phyloP scores from a whole-genome alignment of 2,888 invertebrate genomes.

The Myopa testacea region DNA sequence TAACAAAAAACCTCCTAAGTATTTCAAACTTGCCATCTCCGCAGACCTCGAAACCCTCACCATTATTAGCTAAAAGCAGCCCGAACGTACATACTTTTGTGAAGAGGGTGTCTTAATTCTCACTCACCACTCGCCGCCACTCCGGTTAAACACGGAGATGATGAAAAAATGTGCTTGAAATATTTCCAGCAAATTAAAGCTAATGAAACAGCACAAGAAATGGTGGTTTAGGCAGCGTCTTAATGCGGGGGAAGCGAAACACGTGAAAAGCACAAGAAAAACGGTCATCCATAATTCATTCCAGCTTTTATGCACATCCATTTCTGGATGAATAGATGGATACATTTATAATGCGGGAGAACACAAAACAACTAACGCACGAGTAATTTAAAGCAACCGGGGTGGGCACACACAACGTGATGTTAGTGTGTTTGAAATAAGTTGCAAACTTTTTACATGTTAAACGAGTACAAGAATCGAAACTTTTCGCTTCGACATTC shows the following conservation, averaged over 20 bases:
- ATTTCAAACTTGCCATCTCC: constrained; percentile 27
- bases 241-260: constrained; percentile 19
- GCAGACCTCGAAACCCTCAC: constrained; percentile 31
- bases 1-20: constrained; percentile 24
- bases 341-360: constrained; percentile 34
- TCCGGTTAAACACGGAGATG: constrained; percentile 24
- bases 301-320: constrained; percentile 29
- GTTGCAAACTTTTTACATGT: constrained; percentile 32
- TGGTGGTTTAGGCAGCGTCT: constrained; percentile 10
- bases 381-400: constrained; percentile 21
- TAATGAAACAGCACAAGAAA: constrained; percentile 56
- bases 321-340: constrained; percentile 26
- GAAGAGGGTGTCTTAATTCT: constrained; percentile 32
- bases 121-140: constrained; percentile 6
- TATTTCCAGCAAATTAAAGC: constrained; percentile 63
- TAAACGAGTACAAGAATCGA: constrained; percentile 41
- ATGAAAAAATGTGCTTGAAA: constrained; percentile 48
- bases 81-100: not conserved
- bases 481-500: constrained; percentile 48
- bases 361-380: constrained; percentile 42
- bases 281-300: constrained; percentile 65
- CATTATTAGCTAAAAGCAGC: constrained; percentile 26
- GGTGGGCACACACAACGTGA: not conserved
- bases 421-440: not conserved
- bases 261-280: constrained; percentile 50